These are phyloP conservation scores for Huso huso DNA, from an alignment of 2,797 vertebrate species.

Conservation along the genomic window DNA sequence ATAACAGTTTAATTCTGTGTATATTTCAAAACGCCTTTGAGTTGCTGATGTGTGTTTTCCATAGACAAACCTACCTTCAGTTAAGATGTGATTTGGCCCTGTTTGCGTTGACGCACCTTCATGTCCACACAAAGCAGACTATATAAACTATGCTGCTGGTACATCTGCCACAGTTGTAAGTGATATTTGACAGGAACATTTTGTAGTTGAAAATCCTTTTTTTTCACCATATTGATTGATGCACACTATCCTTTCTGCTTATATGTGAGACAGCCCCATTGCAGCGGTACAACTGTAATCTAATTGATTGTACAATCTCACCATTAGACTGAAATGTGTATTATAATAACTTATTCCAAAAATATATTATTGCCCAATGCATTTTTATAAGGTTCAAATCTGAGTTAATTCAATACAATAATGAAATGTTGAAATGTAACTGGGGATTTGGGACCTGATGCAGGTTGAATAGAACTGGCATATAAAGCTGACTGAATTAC, in stretches of 20 bases:
- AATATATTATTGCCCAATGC: not conserved
- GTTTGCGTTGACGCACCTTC: not conserved
- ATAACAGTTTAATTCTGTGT: no score
- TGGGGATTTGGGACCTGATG: not conserved
- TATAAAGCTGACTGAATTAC: not conserved
- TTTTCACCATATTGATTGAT: not conserved
- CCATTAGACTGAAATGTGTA: not conserved
- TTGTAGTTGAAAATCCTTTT: not conserved
- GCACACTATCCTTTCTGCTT: not conserved
- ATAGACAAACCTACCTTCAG: not conserved
- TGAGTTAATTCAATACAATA: slow-evolving; percentile 4
- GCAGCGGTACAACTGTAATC: not conserved
- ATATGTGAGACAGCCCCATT: not conserved
- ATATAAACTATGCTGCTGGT: not conserved
- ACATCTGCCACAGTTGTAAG: not conserved
- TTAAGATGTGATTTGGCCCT: not conserved
- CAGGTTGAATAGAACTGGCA: not conserved
- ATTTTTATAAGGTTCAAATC: slow-evolving; percentile 3
- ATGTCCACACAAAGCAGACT: not conserved
- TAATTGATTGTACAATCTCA: slow-evolving; percentile 1
- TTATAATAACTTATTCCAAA: slow-evolving; percentile 4
- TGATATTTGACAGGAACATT: slow-evolving; percentile 1
- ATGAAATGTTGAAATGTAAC: not conserved
- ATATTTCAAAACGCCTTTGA: no score
- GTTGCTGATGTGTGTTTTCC: no score